Base-by-base conservation (phyloP, 2,888 invertebrate species). In the Hydroisotoma schaefferi region DNA sequence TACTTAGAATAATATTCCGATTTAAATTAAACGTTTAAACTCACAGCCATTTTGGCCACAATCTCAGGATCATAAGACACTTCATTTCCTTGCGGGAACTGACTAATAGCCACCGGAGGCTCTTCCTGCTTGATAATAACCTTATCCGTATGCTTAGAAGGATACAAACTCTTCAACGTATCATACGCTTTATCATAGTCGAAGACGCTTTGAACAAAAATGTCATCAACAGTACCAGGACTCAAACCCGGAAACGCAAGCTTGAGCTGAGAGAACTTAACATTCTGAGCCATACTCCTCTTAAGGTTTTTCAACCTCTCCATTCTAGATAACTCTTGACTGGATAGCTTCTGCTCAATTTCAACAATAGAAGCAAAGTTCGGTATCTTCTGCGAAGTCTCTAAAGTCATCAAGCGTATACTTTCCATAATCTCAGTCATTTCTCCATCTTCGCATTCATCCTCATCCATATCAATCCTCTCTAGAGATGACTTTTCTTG, bases 271-370 rank as follows among this genome's bases (percentile, higher is more conserved):
- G 52, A 44, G 23, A 65, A 62, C 12, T 47, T 55, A 10, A 65
- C 8, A 20, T 65, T 59, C 28, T 59, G 57, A 15, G 65, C 61
- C 63, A 67, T 59, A 1, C 58, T 63, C 10, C 58, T 43, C 23
- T 61, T 29, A 4, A 33, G 3, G 8, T 6, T 37, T 23, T 22
- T 52, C 28, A 52, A 18, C 22, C 18, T 29, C 22, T 33, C 12
- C 27, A 28, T 22, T 25, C 6, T 18, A 10, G n/a, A 2, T 4
- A 33, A 20, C 23, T 46, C 46, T 4, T 18, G 6, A 22, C n/a
- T 4, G 20, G 40, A 8, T 18, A 40, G 15, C 4, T 15, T 40
- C 5, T 15, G 15, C n/a, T 54, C 15, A 38, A 15, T 26, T 20
- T 56, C 52, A 22, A 62, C 55, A 18, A 62, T 61, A 0, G 29